These are phyloP conservation scores for Hippasteria phrygiana DNA, from an alignment of 53 echinoderm and acorn worm genomes.

Conservation along the genomic window DNA sequence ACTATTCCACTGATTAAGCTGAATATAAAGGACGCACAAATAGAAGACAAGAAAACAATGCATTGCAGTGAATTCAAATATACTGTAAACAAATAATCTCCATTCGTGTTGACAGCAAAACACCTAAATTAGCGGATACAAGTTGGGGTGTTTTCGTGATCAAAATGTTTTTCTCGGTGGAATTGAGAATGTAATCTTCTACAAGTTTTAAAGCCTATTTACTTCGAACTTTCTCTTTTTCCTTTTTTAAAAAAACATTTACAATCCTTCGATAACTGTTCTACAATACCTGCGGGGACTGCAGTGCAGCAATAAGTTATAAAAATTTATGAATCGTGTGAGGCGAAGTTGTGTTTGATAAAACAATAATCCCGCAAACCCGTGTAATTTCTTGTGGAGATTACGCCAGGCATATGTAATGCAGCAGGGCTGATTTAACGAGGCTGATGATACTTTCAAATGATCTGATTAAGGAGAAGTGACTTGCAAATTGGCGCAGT, in stretches of 20 bases:
- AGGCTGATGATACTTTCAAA: constrained; percentile 43
- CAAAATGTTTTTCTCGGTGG: too few species aligned
- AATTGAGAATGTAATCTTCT: too few species aligned
- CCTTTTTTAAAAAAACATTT: background rate
- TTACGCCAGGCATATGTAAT: background rate
- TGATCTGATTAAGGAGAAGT: constrained; percentile 6
- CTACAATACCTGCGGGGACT: too few species aligned
- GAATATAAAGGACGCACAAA: too few species aligned
- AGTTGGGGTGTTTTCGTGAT: too few species aligned
- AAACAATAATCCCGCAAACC: constrained; percentile 4
- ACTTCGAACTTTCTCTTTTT: background rate
- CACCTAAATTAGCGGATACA: too few species aligned
- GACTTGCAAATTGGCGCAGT: constrained; percentile 44
- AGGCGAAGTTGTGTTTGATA: constrained; percentile 11
- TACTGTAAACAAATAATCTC: too few species aligned
- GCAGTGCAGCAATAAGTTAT: constrained; percentile 4
- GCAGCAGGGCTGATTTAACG: constrained; percentile 1
- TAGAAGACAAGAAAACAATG: too few species aligned
- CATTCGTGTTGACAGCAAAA: too few species aligned
- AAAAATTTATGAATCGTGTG: constrained; percentile 44
- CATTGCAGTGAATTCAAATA: too few species aligned
- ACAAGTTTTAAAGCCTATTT: background rate
- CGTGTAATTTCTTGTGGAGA: constrained; percentile 33
- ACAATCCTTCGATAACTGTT: background rate
- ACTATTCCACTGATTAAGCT: too few species aligned